phyloP scores from a whole-genome alignment of 2,113 vertebrate species.

The Charadrius vociferus region DNA sequence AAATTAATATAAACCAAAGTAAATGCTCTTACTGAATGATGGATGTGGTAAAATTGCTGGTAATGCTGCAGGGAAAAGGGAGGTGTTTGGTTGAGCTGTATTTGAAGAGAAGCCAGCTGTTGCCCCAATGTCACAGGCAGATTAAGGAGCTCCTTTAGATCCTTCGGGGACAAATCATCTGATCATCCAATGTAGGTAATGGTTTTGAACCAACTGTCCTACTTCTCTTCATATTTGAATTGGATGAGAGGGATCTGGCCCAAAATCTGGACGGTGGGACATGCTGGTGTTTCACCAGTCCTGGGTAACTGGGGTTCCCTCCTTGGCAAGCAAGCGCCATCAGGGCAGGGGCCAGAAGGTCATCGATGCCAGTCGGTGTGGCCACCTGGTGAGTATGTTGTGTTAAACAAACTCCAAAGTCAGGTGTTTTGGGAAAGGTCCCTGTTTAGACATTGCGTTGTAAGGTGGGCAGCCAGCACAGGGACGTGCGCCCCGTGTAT shows the following conservation, averaged over 20 bases:
- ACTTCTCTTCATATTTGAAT: fast-evolving
- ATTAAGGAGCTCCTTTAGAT: background rate
- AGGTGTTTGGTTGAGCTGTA: background rate
- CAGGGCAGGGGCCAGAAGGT: fast-evolving
- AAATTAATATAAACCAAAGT: background rate
- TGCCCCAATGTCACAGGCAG: background rate
- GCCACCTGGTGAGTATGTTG: fast-evolving
- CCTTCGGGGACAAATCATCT: background rate
- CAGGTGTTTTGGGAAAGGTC: background rate
- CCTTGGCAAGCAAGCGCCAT: fast-evolving
- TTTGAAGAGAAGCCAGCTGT: fast-evolving
- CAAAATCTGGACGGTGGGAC: fast-evolving
- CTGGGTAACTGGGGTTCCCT: background rate
- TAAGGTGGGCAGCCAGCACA: fast-evolving
- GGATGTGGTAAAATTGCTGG: background rate
- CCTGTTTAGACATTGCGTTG: fast-evolving
- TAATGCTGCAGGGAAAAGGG: background rate
- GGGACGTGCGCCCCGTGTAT: fast-evolving
- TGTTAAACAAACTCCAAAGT: fast-evolving
- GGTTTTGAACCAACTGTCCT: fast-evolving
- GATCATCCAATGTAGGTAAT: fast-evolving
- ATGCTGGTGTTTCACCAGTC: background rate
- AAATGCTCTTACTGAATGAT: background rate
- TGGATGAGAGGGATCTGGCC: background rate
- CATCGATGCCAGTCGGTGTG: fast-evolving